A percentile compares a stretch with the other conserved stretches of the same genome.
Evolutionary conservation across 2,888 invertebrate genomes (phyloP).

Genomic region (Hylaea fasciaria): DNA sequence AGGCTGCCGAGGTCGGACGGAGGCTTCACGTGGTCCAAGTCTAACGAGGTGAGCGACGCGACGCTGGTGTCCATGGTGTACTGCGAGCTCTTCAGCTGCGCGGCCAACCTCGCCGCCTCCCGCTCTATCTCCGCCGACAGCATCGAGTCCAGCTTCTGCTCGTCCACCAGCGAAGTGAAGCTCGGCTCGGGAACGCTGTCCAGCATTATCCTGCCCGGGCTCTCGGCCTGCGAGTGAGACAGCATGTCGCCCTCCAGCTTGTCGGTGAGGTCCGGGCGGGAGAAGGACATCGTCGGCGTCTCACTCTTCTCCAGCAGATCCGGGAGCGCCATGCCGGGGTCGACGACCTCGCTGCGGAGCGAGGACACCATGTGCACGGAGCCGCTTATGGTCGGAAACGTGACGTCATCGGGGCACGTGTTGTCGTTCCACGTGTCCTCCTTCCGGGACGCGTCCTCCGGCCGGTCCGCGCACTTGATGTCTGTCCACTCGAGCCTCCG

Average conservation of each 20-base stretch:
- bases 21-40: conserved; percentile 90
- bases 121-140: conserved; percentile 90
- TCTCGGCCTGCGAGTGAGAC: conserved; percentile 39
- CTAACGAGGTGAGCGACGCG: conserved; percentile 86
- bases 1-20: conserved; percentile 91
- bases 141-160: conserved; percentile 85
- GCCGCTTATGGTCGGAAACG: conserved; percentile 92
- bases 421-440: conserved; percentile 94
- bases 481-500: conserved; percentile 66
- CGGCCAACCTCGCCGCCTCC: conserved; percentile 89
- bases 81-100: conserved; percentile 65
- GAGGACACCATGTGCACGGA: conserved; percentile 90
- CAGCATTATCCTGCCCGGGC: conserved; percentile 51
- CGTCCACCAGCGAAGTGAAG: conserved; percentile 75
- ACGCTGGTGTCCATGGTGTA: conserved; percentile 84
- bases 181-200: conserved; percentile 67
- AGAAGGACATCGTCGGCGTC: conserved; percentile 52
- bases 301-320: conserved; percentile 77
- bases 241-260: conserved; percentile 61
- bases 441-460: conserved; percentile 53
- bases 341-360: conserved; percentile 80
- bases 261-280: conserved; percentile 73
- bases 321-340: conserved; percentile 57
- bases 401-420: conserved; percentile 90
- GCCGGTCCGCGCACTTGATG: conserved; percentile 52